A percentile compares a stretch with the other conserved stretches of the same genome.
phyloP scores from a whole-genome alignment of 2,113 vertebrate species.

The Hipposideros armiger region DNA sequence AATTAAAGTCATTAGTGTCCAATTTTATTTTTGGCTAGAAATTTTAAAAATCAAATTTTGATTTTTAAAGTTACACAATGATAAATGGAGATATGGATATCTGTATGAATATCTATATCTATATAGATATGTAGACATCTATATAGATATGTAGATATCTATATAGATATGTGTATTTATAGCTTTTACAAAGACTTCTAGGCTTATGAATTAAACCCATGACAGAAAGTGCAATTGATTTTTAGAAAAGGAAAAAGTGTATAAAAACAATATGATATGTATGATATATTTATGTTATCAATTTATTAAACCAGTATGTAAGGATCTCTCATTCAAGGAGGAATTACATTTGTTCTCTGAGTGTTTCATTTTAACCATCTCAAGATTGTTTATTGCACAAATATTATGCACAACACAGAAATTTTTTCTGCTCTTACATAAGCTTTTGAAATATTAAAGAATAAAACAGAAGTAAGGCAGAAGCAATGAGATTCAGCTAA shows the following conservation, averaged over 20 bases:
- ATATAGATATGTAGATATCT: too few species aligned
- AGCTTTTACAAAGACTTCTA: background rate
- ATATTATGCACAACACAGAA: slow-evolving; percentile 10
- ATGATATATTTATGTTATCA: background rate
- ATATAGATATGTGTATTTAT: background rate
- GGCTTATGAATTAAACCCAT: background rate
- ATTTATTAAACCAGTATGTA: background rate
- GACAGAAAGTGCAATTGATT: background rate
- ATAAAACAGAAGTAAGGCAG: slow-evolving; percentile 36
- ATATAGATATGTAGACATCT: background rate
- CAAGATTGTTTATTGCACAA: slow-evolving; percentile 9
- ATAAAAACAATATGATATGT: background rate
- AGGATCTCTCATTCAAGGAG: background rate
- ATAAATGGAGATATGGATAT: background rate
- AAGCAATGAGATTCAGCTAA: slow-evolving; percentile 71
- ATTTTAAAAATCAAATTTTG: background rate
- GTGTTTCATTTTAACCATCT: background rate
- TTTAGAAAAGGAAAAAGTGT: background rate
- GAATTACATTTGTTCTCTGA: background rate
- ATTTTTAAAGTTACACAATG: background rate
- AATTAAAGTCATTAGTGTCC: background rate
- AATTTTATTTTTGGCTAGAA: background rate
- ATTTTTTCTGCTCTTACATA: background rate
- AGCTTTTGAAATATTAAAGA: slow-evolving; percentile 62
- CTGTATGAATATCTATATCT: background rate